Evolutionary conservation across 2,888 invertebrate genomes (phyloP), one percentile per base, ranked within the genome.

Genomic region (Rhopalosiphum nymphaeae): DNA sequence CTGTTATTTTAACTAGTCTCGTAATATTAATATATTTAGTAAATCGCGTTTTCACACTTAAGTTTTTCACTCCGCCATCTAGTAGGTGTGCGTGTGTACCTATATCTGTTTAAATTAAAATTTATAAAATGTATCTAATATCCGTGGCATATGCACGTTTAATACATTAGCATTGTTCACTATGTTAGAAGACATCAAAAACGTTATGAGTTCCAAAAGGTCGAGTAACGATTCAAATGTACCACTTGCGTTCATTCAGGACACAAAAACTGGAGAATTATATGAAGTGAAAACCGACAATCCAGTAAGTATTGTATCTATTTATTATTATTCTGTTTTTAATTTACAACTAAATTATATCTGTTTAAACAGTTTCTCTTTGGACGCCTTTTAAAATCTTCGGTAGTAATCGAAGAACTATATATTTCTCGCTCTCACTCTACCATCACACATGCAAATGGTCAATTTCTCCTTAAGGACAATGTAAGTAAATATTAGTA

Each of bases 401-500:
- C 49, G 4, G 3, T 85, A n/a, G 91, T 91, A 26, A 67, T 92
- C 13, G 88, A 78, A 53, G 67, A 88, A 29, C 1, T 78, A 16
- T 67, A 53, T 11, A 78, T 92, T 53, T 92, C 92, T 46, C 87
- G 92, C 5, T 16, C 3, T 21, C 92, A 92, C 21, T 88, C 88
- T 29, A 21, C 13, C 0, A 88, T 92, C 4, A 49, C 16, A 26
- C 88, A 44, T 53, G 29, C 49, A n/a, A 44, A 56, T 46, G 44
- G 21, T 46, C 26, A 84, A 21, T 93, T 21, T 89, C 9, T 84
- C 3, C 84, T 93, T 78, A n/a, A 13, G 21, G 89, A 93, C 25
- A 53, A 89, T 11, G 93, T 93, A 36, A 93, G 93, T 92, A 53
- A 4, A 42, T 61, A 36, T 56, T 26, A 56, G n/a, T 90, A 49